Base-by-base conservation (phyloP, 2,888 invertebrate genomes). In the Bellardia bayeri region DNA sequence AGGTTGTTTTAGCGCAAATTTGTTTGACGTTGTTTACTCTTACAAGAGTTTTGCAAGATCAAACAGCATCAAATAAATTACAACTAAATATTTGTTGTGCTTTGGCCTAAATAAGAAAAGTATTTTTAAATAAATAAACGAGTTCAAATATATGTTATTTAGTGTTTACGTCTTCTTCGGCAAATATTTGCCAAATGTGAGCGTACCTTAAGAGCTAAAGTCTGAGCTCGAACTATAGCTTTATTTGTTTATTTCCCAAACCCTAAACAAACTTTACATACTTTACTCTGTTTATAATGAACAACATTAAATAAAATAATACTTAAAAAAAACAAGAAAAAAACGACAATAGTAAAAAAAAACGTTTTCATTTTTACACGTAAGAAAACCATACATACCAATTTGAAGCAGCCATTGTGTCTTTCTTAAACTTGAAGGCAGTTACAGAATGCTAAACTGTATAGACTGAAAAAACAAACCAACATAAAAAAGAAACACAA, bases 341-440 rank as follows among this genome's bases (percentile, higher is more conserved):
- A 66, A 51, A 42, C 40, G 61, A 69, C 71, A 78, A 33, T 30
- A 23, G 63, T 30, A 58, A 45, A 13, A 23, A 58, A 74, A 79
- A 87, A 58, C 51, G 37, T 79, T 79, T 85, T 82, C 74, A 78
- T 69, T 85, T 82, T 82, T 85, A 69, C 87, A 85, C 85, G 75
- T 85, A 85, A 82, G 75, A 79, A 85, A 79, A 69, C 54, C 82
- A 74, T 84, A 63, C 71, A 76, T 78, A 74, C 76, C 78, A 74
- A 72, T 72, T 76, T 49, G 2, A 68, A 63, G 16, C 76, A 78
- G 76, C 66, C 58, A 72, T 82, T 82, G 82, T 79, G 51, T 71
- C 58, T 56, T 58, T 42, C 11, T 33, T 33, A 42, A 72, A 61
- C 58, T 56, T 75, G 33, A 56, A 81, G 68, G 61, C 81, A 56